Evolutionary conservation across 2,797 vertebrate genomes (phyloP), one percentile per base, ranked within the genome.

Genomic region (Gambusia yucatana): DNA sequence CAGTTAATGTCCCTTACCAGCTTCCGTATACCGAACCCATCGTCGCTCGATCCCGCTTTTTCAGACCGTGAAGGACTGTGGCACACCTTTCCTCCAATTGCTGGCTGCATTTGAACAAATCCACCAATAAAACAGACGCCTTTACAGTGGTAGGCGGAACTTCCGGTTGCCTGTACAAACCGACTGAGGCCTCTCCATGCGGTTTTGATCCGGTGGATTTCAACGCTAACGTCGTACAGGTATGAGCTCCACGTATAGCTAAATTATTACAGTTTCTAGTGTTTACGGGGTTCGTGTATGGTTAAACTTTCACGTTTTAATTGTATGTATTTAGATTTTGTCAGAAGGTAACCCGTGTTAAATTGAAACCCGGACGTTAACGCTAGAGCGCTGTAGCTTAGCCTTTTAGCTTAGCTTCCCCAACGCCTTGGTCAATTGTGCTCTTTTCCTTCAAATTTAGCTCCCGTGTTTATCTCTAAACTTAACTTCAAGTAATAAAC

Each of bases 171-270:
- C 76, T 30, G 91, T 93, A 93, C 93, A 94, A 94, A 89, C 88
- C 82, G 52, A 77, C 72, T 61, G 80, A 91, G 95, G 95, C 95
- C 95, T 95, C 50, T 46, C 89, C 96, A 96, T 95, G 95, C 91
- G 95, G 89, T 92, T 77, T 77, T 79, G 88, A 91, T 83, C 87
- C 71, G 59, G 74, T 83, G 65, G 41, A 90, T 79, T 52, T 77
- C 39, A 55, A 41, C 91, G 73, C 73, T 59, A 59, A 80, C 61
- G 76, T 41, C 44, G 78, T 52, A 50, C 91, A 91, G 93, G 96
- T 96, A 93, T 84, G 85, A 50, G 44, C 11, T 0, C 0, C 8
- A 25, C 17, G 22, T 47, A 13, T 0, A 1, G 0, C 13, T 41
- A 0, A 16, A 1, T 41, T 1, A 8, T 8, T 0, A 0, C 7